phyloP scores from a whole-genome alignment of 2,113 vertebrate species.

The Campylorhamphus procurvoides region DNA sequence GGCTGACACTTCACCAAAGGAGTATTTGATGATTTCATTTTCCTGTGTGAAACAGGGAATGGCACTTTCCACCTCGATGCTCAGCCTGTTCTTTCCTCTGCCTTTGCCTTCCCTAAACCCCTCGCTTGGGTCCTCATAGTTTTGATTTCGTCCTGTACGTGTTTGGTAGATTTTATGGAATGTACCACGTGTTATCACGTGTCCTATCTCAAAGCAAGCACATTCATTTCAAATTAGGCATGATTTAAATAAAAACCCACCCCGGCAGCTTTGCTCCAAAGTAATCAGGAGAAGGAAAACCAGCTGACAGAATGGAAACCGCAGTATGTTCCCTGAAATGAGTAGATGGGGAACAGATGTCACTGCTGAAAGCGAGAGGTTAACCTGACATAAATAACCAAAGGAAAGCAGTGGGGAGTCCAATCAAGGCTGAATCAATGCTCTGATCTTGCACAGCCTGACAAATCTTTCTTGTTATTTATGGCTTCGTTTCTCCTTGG shows the following conservation, averaged over 20 bases:
- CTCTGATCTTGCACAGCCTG: conserved; percentile 40
- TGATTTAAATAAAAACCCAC: not conserved
- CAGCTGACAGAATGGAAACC: conserved; percentile 35
- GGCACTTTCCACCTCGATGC: not conserved
- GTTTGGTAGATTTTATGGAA: not conserved
- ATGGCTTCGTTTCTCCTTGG: not conserved
- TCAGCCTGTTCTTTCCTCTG: not conserved
- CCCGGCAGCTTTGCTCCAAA: conserved; percentile 10
- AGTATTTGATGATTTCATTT: not conserved
- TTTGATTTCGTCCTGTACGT: not conserved
- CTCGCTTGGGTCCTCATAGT: not conserved
- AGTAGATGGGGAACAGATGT: conserved; percentile 40
- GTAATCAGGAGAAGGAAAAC: conserved; percentile 35
- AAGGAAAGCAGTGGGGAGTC: conserved; percentile 5
- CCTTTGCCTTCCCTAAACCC: not conserved
- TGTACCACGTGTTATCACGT: not conserved
- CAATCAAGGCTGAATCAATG: conserved; percentile 58
- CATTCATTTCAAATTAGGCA: conserved; percentile 11
- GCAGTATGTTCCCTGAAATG: not conserved
- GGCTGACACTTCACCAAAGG: not conserved
- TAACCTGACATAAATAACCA: conserved; percentile 42
- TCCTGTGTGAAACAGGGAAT: not conserved
- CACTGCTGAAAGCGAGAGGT: conserved; percentile 18
- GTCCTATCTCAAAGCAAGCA: not conserved
- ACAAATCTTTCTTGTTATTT: conserved; percentile 43